phyloP scores from a whole-genome alignment of 2,797 vertebrate species.

The Falco concolor region DNA sequence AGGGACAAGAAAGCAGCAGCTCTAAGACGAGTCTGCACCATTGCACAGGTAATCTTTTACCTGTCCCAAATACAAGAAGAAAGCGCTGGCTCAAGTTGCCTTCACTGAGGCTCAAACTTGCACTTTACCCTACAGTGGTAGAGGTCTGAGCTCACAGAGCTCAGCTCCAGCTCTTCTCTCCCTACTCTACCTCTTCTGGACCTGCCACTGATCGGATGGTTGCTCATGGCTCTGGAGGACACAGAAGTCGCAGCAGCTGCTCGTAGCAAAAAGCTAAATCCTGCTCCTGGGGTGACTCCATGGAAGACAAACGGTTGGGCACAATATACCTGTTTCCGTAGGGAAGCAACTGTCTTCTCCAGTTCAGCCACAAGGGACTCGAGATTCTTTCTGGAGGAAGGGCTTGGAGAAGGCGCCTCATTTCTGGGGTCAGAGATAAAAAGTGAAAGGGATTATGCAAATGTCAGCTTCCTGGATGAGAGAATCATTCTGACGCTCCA shows the following conservation, averaged over 20 bases:
- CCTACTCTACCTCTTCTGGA: not conserved
- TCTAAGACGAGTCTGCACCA: not conserved
- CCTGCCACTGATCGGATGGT: not conserved
- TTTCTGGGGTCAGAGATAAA: slow-evolving; percentile 10
- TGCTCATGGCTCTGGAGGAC: not conserved
- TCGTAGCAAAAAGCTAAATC: not conserved
- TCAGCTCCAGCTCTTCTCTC: not conserved
- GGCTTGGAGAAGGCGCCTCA: not conserved
- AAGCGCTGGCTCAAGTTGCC: not conserved
- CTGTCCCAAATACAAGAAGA: not conserved
- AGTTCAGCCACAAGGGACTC: slow-evolving; percentile 53
- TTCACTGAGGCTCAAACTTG: not conserved
- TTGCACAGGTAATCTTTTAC: not conserved
- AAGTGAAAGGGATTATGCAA: not conserved
- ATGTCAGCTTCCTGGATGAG: not conserved
- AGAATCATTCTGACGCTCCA: not conserved
- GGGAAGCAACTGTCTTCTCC: slow-evolving; percentile 50
- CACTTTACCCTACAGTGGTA: not conserved
- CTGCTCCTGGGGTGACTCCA: not conserved
- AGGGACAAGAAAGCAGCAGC: not conserved
- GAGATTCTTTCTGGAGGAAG: slow-evolving; percentile 15
- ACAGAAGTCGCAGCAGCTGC: not conserved
- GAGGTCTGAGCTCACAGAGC: not conserved
- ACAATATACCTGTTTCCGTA: slow-evolving; percentile 61
- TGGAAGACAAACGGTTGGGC: not conserved